Base-by-base conservation (phyloP, 2,797 vertebrate species). In the Petrocephalus schoutedeni region DNA sequence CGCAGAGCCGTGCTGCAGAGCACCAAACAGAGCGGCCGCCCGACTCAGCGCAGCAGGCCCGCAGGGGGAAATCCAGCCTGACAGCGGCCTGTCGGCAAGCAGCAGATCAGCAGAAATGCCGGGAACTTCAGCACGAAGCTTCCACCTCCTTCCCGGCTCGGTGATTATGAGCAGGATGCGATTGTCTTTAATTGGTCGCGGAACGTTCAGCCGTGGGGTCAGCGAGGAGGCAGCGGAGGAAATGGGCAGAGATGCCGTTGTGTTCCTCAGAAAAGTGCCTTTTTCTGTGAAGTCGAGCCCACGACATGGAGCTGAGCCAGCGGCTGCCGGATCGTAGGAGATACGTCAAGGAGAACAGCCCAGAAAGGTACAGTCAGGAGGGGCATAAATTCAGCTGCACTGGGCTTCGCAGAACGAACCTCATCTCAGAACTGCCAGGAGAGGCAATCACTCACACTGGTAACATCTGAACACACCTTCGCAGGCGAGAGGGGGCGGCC, bases 381-480 rank as follows among this genome's bases (percentile, higher is more conserved):
- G 36, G 36, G 14, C 32, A 74, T 74, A 41, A 74, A 74, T 74
- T 21, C 67, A 41, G 71, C 36, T 41, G 36, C 71, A 45, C 36
- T 3, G 36, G 71, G 16, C 71, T 41, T 19, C 36, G 16, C 71
- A 77, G 71, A 77, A 8, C 36, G 45, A 77, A 77, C 71, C 71
- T 77, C 71, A 77, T 77, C 71, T 77, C 71, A 45, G 71, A 77
- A 14, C 36, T 77, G 71, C 71, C 71, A 77, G 71, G 16, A 77
- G 36, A 77, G 71, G 71, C 71, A 16, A 77, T 77, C 71, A 77
- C 32, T 77, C 71, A 77, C 32, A 77, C 36, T 77, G 71, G 71
- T 77, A 77, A 77, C 71, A 77, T 77, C 71, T 77, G 71, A 77
- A 77, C 71, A 77, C 41, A 45, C 36, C 36, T 45, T 77, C 16